Evolutionary conservation across 2,113 vertebrate genomes (phyloP).

Genomic region (Hemibagrus wyckioides): DNA sequence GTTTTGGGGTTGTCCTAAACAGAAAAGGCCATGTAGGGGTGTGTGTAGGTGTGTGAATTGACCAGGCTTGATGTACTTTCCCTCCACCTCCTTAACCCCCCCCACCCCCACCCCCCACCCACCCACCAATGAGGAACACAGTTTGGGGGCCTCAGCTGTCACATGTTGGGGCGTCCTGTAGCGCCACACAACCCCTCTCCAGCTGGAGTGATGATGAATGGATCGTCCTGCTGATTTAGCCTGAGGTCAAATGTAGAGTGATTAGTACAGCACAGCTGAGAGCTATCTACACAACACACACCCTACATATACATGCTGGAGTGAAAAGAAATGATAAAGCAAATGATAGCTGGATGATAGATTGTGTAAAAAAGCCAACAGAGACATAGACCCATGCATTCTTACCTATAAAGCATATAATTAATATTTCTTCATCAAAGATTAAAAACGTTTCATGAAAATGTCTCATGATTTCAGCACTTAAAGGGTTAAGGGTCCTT

Average conservation of each 20-base stretch:
- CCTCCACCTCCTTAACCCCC: neutral
- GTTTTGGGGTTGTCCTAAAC: constrained; percentile 15
- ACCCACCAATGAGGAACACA: constrained; percentile 11
- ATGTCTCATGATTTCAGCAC: neutral
- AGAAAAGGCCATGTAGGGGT: constrained; percentile 30
- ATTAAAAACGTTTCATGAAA: neutral
- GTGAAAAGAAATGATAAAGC: neutral
- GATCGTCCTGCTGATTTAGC: constrained; percentile 51
- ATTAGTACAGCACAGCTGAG: constrained; percentile 57
- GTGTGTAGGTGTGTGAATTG: constrained; percentile 43
- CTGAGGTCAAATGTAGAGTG: constrained; percentile 55
- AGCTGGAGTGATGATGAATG: constrained; percentile 57
- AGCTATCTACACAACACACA: constrained; percentile 41
- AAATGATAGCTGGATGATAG: neutral
- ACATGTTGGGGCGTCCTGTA: constrained; percentile 49
- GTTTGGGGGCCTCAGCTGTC: constrained; percentile 56
- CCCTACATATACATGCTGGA: constrained; percentile 31
- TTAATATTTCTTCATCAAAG: neutral
- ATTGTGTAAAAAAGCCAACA: neutral
- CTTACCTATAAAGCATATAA: neutral
- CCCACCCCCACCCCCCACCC: neutral
- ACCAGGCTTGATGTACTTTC: neutral
- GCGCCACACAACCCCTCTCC: constrained; percentile 58
- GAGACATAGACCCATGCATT: neutral
- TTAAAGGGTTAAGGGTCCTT: neutral